Conservation (phyloP, 2,113 vertebrate species). For the Tapirus terrestris region DNA sequence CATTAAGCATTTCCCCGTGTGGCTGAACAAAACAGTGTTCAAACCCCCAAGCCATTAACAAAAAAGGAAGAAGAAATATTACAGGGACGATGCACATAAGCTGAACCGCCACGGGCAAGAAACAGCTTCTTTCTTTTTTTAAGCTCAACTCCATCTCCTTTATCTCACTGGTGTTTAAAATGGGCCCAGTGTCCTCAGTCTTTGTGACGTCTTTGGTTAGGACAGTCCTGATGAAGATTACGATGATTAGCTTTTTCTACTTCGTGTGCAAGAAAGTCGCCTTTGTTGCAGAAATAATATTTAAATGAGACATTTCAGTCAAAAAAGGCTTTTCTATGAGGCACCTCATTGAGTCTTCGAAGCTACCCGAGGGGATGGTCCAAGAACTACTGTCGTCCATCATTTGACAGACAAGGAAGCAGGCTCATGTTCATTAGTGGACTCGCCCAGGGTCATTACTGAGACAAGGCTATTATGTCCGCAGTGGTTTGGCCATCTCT, state of each 20-base stretch:
- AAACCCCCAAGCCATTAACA: slow-evolving; percentile 80
- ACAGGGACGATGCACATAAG: slow-evolving; percentile 56
- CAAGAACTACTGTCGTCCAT: no score
- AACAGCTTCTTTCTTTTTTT: not conserved
- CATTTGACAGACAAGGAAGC: not conserved
- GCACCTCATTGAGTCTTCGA: accelerated
- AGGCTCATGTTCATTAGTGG: not conserved
- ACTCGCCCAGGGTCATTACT: not conserved
- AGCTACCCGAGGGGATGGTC: not conserved
- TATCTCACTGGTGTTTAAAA: not conserved
- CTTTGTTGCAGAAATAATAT: not conserved
- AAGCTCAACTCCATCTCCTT: not conserved
- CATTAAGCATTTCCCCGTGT: slow-evolving; percentile 83
- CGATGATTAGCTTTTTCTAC: not conserved
- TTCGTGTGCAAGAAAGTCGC: not conserved
- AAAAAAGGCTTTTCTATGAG: not conserved
- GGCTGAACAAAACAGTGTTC: slow-evolving; percentile 81
- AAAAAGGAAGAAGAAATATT: slow-evolving; percentile 65
- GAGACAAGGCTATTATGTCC: not conserved
- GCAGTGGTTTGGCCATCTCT: not conserved
- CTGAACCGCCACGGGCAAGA: slow-evolving; percentile 77
- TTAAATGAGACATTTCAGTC: not conserved
- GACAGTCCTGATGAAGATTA: not conserved
- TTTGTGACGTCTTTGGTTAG: not conserved
- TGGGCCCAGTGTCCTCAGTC: not conserved